Base-by-base conservation (phyloP, 2,113 vertebrate species). In the Gasterosteus aculeatus region DNA sequence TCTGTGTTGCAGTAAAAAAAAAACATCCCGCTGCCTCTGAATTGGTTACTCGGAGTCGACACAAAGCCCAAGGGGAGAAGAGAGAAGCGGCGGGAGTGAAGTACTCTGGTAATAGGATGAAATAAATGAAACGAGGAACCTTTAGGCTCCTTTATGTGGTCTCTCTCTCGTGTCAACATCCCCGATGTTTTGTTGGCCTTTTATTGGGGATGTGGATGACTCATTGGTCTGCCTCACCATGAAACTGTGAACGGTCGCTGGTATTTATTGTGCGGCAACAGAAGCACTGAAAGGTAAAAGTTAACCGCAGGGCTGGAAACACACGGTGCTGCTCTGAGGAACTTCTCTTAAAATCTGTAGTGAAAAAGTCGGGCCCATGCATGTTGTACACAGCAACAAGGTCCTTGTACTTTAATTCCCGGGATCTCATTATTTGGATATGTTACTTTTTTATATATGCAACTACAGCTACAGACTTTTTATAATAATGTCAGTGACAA, bases 91-190 rank as follows among this genome's bases (percentile, higher is more conserved):
- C 5, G 10, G 54, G 53, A 78, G 19, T 70, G n/a, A 84, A 78
- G 65, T 38, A 54, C 58, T 75, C 47, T 35, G 18, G 62, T 77
- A 64, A 82, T 81, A 67, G 57, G 54, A 76, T n/a, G 47, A 82
- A 77, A 81, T 71, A 74, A 82, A 80, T 83, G 73, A 89, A 72
- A 80, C 42, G 15, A 83, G 38, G 29, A 77, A 46, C 79, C 69
- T 86, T 80, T 51, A 80, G 80, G 79, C 64, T 75, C 16, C 22
- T 77, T 67, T 29, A 58, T 66, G 38, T 38, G 47, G 64, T 53
- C 38, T 35, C 67, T 29, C 42, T 10, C 6, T 63, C 61, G 47
- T 69, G 66, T 79, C 67, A 57, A 41, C 69, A 26, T 7, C 0
- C 57, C 46, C 12, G n/a, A 35, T 47, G 22, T 29, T 47, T 67